A percentile compares a stretch with the other conserved stretches of the same genome.
Evolutionary conservation across 2,888 invertebrate genomes (phyloP).

Genomic region (Macrophya alboannulata): DNA sequence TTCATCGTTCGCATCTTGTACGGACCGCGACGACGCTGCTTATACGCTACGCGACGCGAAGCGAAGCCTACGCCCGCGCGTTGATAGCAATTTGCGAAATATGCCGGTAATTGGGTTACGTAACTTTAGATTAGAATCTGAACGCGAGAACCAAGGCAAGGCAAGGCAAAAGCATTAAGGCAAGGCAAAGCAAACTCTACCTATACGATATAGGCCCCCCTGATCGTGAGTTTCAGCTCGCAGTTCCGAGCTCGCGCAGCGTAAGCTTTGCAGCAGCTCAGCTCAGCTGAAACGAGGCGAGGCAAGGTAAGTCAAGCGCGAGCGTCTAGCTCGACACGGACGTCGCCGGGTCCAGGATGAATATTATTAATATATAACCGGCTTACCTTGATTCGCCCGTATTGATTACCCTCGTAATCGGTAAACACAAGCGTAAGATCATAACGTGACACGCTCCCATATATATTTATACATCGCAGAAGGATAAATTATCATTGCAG

Average conservation of each 20-base stretch:
- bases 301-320: slow-evolving; percentile 50
- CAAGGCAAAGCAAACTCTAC: not conserved
- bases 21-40: not conserved
- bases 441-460: not conserved
- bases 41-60: not conserved
- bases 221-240: slow-evolving; percentile 4
- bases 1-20: not conserved
- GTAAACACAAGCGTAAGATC: slow-evolving; percentile 68
- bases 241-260: not conserved
- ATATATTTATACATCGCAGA: not conserved
- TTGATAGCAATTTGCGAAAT: slow-evolving; percentile 66
- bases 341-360: slow-evolving; percentile 51
- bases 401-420: slow-evolving; percentile 75
- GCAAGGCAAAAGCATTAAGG: not conserved
- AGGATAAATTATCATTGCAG: no score
- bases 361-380: slow-evolving; percentile 75
- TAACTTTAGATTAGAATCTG: slow-evolving; percentile 69
- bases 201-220: not conserved
- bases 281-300: slow-evolving; percentile 18
- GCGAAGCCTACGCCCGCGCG: slow-evolving; percentile 57
- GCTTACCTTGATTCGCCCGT: slow-evolving; percentile 77
- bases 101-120: slow-evolving; percentile 71
- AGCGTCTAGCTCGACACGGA: slow-evolving; percentile 81
- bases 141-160: slow-evolving; percentile 33
- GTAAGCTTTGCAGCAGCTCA: not conserved